Conservation (phyloP, 2,797 vertebrate species). For the Netta rufina region DNA sequence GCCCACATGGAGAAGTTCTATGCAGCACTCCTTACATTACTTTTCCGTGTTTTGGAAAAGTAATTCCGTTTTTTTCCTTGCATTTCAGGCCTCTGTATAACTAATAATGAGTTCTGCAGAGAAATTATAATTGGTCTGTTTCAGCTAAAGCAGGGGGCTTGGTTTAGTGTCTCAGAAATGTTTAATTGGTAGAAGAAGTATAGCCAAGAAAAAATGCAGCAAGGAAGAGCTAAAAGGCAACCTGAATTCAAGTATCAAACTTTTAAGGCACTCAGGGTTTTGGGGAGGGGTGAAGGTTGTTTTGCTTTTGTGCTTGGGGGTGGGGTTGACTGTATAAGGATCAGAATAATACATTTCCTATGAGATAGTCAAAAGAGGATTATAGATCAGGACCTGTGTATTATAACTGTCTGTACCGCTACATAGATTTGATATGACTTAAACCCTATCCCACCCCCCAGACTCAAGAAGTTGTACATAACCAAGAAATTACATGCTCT, state of each 20-base stretch:
- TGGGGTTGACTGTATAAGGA: background rate
- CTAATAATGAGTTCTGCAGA: background rate
- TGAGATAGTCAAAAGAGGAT: constrained; percentile 26
- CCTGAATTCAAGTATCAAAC: background rate
- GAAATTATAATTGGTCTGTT: background rate
- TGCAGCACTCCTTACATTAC: background rate
- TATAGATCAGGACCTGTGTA: background rate
- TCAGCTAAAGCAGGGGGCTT: background rate
- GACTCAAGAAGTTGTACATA: background rate
- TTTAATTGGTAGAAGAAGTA: background rate
- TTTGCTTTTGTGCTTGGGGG: background rate
- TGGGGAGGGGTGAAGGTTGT: fast-evolving
- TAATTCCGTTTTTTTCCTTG: no score
- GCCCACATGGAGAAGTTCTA: background rate
- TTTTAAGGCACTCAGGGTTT: background rate
- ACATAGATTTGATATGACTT: background rate
- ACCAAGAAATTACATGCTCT: background rate
- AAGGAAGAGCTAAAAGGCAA: background rate
- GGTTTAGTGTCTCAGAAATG: background rate
- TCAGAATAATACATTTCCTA: background rate
- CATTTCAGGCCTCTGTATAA: background rate
- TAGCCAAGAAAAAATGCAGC: background rate
- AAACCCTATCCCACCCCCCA: background rate
- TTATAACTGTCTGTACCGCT: background rate
- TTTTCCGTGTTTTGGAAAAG: background rate